Conservation (phyloP, 2,888 invertebrate species). For the Tyria jacobaeae region DNA sequence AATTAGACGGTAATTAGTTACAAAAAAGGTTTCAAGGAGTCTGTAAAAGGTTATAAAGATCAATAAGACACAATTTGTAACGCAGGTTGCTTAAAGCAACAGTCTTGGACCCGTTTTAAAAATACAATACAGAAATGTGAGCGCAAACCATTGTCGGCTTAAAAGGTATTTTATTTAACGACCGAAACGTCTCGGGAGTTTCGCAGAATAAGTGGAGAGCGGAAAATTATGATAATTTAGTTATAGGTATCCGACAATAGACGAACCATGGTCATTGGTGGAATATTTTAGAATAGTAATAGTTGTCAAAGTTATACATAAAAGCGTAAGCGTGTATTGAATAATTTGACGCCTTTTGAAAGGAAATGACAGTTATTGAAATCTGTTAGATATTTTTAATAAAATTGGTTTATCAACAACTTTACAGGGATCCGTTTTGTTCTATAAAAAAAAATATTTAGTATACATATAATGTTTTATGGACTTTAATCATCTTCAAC, state of each 20-base stretch:
- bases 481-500: background rate
- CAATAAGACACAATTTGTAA: constrained; percentile 43
- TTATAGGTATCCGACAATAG: constrained; percentile 51
- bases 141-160: constrained; percentile 46
- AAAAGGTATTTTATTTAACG: constrained; percentile 63
- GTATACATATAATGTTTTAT: background rate
- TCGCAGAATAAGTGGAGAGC: constrained; percentile 64
- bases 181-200: constrained; percentile 60
- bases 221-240: constrained; percentile 76
- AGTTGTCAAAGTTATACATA: constrained; percentile 1
- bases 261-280: constrained; percentile 49
- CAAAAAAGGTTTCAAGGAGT: constrained; percentile 27
- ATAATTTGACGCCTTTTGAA: background rate
- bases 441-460: background rate
- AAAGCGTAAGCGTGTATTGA: constrained; percentile 14
- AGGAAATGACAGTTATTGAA: background rate
- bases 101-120: constrained; percentile 38
- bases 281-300: constrained; percentile 38
- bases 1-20: constrained; percentile 27
- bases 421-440: background rate
- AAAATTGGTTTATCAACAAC: background rate
- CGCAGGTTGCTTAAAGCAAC: constrained; percentile 38
- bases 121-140: constrained; percentile 39
- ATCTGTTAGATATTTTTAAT: background rate
- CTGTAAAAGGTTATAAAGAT: constrained; percentile 24